phyloP scores from a whole-genome alignment of 2,113 vertebrate genomes.

The Caranx melampygus region DNA sequence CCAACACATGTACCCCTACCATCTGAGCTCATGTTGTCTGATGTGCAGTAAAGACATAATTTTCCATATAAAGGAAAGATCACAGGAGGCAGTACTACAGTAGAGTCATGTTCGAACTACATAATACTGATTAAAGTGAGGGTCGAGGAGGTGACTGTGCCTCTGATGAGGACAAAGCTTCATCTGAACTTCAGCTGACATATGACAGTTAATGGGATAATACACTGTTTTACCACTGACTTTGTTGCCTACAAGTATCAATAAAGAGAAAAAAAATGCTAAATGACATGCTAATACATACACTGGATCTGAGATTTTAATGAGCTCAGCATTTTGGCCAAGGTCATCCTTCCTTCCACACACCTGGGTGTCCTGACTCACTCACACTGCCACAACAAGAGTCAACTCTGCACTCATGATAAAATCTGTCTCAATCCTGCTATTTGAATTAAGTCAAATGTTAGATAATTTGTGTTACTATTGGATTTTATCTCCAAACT shows the following conservation, averaged over 20 bases:
- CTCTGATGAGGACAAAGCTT: neutral
- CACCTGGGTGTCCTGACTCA: neutral
- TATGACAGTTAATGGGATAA: neutral
- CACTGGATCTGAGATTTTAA: constrained; percentile 18
- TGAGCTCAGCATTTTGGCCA: constrained; percentile 7
- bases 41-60: too few relatives aligned
- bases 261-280: neutral
- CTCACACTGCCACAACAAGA: too few relatives aligned
- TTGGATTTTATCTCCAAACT: too few relatives aligned
- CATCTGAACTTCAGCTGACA: constrained; percentile 4
- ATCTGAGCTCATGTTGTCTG: too few relatives aligned
- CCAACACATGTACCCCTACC: too few relatives aligned
- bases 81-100: too few relatives aligned
- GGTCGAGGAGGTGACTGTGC: neutral
- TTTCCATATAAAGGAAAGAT: too few relatives aligned
- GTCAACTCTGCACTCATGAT: too few relatives aligned
- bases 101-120: too few relatives aligned
- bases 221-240: neutral
- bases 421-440: too few relatives aligned
- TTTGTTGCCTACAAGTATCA: neutral
- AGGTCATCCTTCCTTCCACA: neutral
- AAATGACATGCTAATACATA: neutral
- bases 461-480: too few relatives aligned
- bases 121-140: neutral
- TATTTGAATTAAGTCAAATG: too few relatives aligned